Evolutionary conservation across 2,113 vertebrate genomes (phyloP).

Genomic region (Bubo scandiacus): DNA sequence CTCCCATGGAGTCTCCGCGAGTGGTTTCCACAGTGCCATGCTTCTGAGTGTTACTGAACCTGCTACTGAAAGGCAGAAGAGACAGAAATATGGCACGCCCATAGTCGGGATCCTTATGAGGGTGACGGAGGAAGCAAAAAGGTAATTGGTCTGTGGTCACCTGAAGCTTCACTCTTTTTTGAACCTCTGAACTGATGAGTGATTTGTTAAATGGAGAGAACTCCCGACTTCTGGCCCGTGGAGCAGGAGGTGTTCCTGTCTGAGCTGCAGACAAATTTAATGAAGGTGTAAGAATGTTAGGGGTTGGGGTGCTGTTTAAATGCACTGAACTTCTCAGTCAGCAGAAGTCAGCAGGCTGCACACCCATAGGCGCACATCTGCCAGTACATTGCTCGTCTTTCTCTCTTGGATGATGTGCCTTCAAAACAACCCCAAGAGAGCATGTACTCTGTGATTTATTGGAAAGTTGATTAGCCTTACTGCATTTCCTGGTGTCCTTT

Average conservation of each 20-base stretch:
- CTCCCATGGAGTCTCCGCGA: background rate
- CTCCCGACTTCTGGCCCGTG: background rate
- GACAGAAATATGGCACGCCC: background rate
- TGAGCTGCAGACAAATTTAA: background rate
- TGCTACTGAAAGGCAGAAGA: background rate
- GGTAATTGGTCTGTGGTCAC: background rate
- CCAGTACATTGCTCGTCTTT: background rate
- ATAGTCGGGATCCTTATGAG: fast-evolving
- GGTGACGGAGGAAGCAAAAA: background rate
- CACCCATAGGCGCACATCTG: background rate
- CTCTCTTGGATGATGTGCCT: background rate
- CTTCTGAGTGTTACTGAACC: background rate
- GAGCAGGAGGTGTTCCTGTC: background rate
- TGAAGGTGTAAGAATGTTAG: background rate
- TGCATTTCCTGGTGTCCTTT: background rate
- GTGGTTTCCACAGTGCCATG: background rate
- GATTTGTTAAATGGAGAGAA: background rate
- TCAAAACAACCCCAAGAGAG: background rate
- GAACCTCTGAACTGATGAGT: background rate
- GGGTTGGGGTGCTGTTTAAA: background rate
- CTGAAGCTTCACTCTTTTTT: background rate
- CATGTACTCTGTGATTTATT: background rate
- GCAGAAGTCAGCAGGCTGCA: background rate
- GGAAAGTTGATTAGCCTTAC: background rate
- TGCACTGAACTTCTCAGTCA: background rate